Evolutionary conservation across 2,888 invertebrate genomes (phyloP), one percentile per base, ranked within the genome.

Genomic region (Chirona hameri): DNA sequence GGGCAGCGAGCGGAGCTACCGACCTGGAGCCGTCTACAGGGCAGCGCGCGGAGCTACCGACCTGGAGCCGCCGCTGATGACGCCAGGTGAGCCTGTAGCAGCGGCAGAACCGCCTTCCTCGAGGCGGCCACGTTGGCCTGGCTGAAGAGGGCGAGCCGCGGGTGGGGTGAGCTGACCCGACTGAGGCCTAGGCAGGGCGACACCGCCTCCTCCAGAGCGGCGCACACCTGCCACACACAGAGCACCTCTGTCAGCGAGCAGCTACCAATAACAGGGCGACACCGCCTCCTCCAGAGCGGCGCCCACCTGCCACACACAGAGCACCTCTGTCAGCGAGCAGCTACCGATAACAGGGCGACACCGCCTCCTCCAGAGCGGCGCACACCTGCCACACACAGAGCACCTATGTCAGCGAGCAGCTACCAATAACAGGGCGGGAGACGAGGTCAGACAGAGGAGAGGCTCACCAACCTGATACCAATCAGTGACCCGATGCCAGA

Each of bases 91-190:
- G 21, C n/a, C 48, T 60, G 84, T 21, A 85, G 79, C 1, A 85
- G 65, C 18, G 85, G 85, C n/a, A 85, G 81, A 31, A 85, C 83
- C 10, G 84, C 84, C 83, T 85, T 85, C 76, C 85, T 83, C 55
- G 85, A 85, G 72, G 85, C 85, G 14, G 83, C 82, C 46, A 72
- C 52, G 82, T 85, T 85, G 29, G 69, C 83, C 81, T 85, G 85
- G 27, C 48, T 29, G 57, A 46, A 81, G 18, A 52, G 81, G 46
- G 39, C 46, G 18, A 76, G 76, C 21, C 76, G 76, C 39, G 39
- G 10, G 76, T 76, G 76, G 1, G 76, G 76, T 0, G 76, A 39
- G 24, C 39, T 24, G 24, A 46, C 24, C 0, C 76, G 76, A 1
- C 21, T 24, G 39, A 76, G 76, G 10, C 39, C 39, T 46, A 76